Percentiles rank a stretch among this genome's conserved stretches.
Evolutionary conservation across 2,888 invertebrate genomes (phyloP).

Genomic region (Dicycla oo): DNA sequence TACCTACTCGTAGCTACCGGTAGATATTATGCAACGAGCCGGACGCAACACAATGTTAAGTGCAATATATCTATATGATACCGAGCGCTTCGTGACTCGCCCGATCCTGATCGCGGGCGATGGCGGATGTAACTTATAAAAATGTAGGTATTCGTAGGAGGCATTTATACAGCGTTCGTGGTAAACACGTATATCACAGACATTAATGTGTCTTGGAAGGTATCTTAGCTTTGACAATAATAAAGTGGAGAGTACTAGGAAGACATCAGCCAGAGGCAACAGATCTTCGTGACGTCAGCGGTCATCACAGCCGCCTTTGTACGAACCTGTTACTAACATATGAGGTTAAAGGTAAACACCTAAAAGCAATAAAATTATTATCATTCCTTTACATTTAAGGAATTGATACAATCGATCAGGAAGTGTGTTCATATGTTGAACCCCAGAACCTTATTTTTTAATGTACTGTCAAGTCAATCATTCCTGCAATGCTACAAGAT

Average conservation of each 20-base stretch:
- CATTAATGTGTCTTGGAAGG: constrained; percentile 36
- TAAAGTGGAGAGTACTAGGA: constrained; percentile 56
- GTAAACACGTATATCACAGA: constrained; percentile 36
- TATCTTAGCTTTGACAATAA: constrained; percentile 53
- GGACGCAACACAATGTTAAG: constrained; percentile 85
- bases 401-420: constrained; percentile 14
- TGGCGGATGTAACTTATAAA: constrained; percentile 74
- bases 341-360: constrained; percentile 34
- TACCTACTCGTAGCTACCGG: constrained; percentile 76
- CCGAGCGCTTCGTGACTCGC: constrained; percentile 80
- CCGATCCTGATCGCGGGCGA: constrained; percentile 72
- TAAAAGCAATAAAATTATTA: constrained; percentile 15
- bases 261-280: constrained; percentile 51
- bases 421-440: constrained; percentile 7
- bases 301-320: constrained; percentile 45
- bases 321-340: constrained; percentile 19
- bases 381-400: constrained; percentile 18
- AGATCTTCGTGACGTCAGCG: constrained; percentile 39
- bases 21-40: constrained; percentile 86
- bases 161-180: constrained; percentile 43
- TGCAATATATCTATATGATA: constrained; percentile 76
- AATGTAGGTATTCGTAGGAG: constrained; percentile 38
- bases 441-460: background rate
- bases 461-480: constrained; percentile 6
- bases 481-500: constrained; percentile 1